Evolutionary conservation across 1,140 invertebrate genomes (phyloP).

Genomic region (Drosophila willistoni): DNA sequence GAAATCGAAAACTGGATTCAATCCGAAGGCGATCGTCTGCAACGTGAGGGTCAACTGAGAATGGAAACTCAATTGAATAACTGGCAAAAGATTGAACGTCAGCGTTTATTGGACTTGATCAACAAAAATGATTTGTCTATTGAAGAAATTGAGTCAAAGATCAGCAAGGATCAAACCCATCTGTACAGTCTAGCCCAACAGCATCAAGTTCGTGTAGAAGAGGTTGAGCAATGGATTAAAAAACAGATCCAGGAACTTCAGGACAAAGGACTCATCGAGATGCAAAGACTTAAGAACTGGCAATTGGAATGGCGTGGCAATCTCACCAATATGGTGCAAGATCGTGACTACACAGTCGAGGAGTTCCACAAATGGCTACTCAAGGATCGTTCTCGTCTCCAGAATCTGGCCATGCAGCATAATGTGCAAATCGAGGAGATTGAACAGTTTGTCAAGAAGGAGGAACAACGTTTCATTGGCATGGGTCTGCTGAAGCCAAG

Average conservation of each 20-base stretch:
- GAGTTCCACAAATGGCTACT: constrained; percentile 81
- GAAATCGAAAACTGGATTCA: constrained; percentile 79
- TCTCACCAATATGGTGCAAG: constrained; percentile 77
- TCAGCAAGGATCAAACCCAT: constrained; percentile 70
- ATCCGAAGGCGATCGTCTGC: constrained; percentile 72
- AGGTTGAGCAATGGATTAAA: constrained; percentile 79
- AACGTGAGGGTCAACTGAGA: constrained; percentile 68
- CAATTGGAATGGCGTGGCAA: constrained; percentile 79
- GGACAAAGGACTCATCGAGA: constrained; percentile 67
- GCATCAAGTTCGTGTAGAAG: constrained; percentile 78
- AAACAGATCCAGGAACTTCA: constrained; percentile 72
- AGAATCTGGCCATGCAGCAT: constrained; percentile 77
- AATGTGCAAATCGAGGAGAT: constrained; percentile 81
- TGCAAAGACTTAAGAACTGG: constrained; percentile 77
- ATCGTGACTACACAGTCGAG: constrained; percentile 77
- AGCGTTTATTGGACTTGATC: constrained; percentile 67
- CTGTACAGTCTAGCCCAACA: constrained; percentile 74
- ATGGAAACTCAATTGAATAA: constrained; percentile 73
- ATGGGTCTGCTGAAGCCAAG: constrained; percentile 79
- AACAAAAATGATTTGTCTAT: constrained; percentile 76
- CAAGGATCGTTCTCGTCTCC: constrained; percentile 68
- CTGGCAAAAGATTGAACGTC: constrained; percentile 77
- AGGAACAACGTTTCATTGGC: constrained; percentile 75
- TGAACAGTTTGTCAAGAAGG: constrained; percentile 77
- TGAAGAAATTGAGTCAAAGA: constrained; percentile 69